Percentiles rank a stretch among this genome's conserved stretches.
These are phyloP conservation scores for Scylla paramamosain DNA, from an alignment of 1,140 invertebrate genomes.

Conservation along the genomic window DNA sequence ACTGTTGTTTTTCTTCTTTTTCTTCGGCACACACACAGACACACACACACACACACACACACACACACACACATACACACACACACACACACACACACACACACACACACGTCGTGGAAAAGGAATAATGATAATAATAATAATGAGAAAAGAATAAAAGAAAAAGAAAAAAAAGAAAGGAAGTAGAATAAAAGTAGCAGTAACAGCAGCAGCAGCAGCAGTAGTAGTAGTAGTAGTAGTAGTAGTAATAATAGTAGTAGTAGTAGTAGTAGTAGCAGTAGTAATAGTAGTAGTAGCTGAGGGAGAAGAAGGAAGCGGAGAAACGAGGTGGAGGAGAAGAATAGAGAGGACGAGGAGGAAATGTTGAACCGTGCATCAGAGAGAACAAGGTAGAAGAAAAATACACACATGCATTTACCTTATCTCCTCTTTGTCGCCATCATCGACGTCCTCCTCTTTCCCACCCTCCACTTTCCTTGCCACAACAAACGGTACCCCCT, in stretches of 20 bases:
- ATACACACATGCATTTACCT: background rate
- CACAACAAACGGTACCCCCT: too few species aligned
- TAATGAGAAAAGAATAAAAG: background rate
- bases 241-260: too few species aligned
- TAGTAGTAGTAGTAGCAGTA: too few species aligned
- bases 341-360: background rate
- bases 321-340: constrained; percentile 16
- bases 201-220: background rate
- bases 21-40: too few species aligned
- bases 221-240: too few species aligned
- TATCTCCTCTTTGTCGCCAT: background rate
- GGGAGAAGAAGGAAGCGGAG: background rate
- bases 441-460: background rate
- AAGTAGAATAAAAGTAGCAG: background rate
- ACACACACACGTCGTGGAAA: background rate
- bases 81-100: too few species aligned
- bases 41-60: background rate
- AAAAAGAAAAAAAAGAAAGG: background rate
- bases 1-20: too few species aligned
- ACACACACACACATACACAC: too few species aligned
- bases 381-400: background rate
- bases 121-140: too few species aligned
- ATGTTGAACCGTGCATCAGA: background rate
- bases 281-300: too few species aligned
- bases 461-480: too few species aligned